Evolutionary conservation across 2,888 invertebrate species (phyloP), one percentile per base, ranked within the genome.

Genomic region (Creontiades dilutus): DNA sequence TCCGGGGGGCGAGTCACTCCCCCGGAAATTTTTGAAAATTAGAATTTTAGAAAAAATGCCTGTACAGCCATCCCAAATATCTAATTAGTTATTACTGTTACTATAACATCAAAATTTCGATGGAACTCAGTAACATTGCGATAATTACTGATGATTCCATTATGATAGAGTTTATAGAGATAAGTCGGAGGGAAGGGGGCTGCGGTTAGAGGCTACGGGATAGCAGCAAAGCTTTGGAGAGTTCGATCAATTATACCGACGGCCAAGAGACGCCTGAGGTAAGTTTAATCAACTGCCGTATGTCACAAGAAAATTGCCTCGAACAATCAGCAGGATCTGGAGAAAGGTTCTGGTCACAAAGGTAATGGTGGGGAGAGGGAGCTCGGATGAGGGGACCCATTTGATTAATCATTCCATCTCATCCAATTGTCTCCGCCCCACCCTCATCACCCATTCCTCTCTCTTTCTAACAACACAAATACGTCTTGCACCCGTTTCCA

Each of bases 221-320:
- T 13, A 7, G 23, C 27, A 23, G 68, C 68, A 23, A 23, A 68
- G 68, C 68, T 68, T 68, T 68, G 3, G 68, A 23, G 68, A 80
- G 47, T 57, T 61, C 68, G 61, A 86, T 86, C 61, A 86, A 86
- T 86, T 86, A 86, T 61, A 37, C 57, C 27, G 68, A 28, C 48
- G 68, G 68, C 68, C 23, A 48, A 76, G 75, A 76, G 76, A 57
- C 82, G 82, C 61, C 75, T 27, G 55, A 84, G 81, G 61, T 89
- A 84, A 89, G 52, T 89, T 89, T 89, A 89, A 89, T 89, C 89
- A 89, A 89, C 84, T 89, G 52, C 61, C 84, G 78, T 84, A 78
- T 89, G 89, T 89, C 82, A 28, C 82, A 84, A 89, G 89, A 89
- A 89, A 89, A 89, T 89, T 89, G 84, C 84, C 84, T 61, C 37